These are phyloP conservation scores for Drosophila nigrodunni DNA, from an alignment of 1,140 invertebrate species.

Conservation along the genomic window DNA sequence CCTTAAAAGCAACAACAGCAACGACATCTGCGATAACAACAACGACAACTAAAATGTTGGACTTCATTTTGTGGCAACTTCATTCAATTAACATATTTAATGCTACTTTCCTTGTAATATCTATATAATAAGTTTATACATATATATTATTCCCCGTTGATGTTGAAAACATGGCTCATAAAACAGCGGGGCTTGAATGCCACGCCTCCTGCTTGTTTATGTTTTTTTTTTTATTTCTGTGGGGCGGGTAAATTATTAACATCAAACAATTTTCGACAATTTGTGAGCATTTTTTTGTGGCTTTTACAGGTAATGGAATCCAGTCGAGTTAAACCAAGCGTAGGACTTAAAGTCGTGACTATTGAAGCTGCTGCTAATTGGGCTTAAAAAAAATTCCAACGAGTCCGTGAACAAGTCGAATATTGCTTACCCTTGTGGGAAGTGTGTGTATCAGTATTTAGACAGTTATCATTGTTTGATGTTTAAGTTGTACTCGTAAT, in stretches of 20 bases:
- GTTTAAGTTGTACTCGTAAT: background rate
- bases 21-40: constrained; percentile 8
- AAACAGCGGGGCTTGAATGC: constrained; percentile 17
- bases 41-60: constrained; percentile 8
- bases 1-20: constrained; percentile 12
- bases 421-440: background rate
- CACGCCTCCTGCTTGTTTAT: background rate
- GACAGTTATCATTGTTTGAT: background rate
- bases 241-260: constrained; percentile 68
- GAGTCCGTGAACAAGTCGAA: background rate
- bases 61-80: constrained; percentile 61
- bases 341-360: constrained; percentile 22
- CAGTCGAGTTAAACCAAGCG: constrained; percentile 52
- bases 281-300: constrained; percentile 40
- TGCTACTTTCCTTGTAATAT: constrained; percentile 27
- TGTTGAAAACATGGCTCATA: constrained; percentile 39
- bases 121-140: no score
- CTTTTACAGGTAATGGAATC: constrained; percentile 63
- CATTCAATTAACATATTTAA: constrained; percentile 63
- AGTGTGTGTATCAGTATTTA: background rate
- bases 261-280: constrained; percentile 52
- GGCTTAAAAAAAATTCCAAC: background rate
- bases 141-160: background rate
- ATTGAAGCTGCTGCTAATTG: background rate
- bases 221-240: constrained; percentile 3